Conservation (phyloP, 2,797 vertebrate species). For the Scarus forsteni region DNA sequence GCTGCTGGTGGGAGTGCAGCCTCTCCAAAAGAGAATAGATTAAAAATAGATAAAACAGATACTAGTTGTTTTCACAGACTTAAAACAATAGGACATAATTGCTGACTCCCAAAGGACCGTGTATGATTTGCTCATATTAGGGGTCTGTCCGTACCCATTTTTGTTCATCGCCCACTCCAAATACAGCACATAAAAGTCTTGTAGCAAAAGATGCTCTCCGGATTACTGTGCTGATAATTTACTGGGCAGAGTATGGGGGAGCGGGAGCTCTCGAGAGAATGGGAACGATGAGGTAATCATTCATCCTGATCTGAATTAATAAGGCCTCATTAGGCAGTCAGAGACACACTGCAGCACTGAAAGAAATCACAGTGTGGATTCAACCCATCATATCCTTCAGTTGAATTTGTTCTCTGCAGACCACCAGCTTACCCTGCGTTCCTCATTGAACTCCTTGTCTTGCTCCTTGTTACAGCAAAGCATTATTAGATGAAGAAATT, state of each 20-base stretch:
- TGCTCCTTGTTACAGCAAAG: slow-evolving; percentile 35
- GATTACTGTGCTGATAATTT: slow-evolving; percentile 69
- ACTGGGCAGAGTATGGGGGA: slow-evolving; percentile 63
- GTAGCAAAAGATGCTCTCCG: slow-evolving; percentile 36
- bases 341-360: slow-evolving; percentile 70
- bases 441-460: slow-evolving; percentile 55
- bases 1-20: slow-evolving; percentile 77
- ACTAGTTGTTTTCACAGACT: slow-evolving; percentile 53
- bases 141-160: slow-evolving; percentile 27
- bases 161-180: slow-evolving; percentile 26
- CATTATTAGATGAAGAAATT: slow-evolving; percentile 41
- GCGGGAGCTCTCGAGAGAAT: slow-evolving; percentile 73
- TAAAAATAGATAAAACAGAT: slow-evolving; percentile 67
- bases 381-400: slow-evolving; percentile 62
- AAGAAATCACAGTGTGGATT: slow-evolving; percentile 68
- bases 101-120: slow-evolving; percentile 47
- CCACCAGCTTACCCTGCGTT: slow-evolving; percentile 42
- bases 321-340: slow-evolving; percentile 81
- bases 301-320: slow-evolving; percentile 86
- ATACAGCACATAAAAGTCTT: slow-evolving; percentile 47
- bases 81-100: slow-evolving; percentile 62
- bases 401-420: slow-evolving; percentile 57
- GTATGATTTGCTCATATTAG: slow-evolving; percentile 53
- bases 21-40: slow-evolving; percentile 72
- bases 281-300: slow-evolving; percentile 84